Evolutionary conservation across 1,140 invertebrate genomes (phyloP), one percentile per base, ranked within the genome.

Genomic region (Battus philenor): DNA sequence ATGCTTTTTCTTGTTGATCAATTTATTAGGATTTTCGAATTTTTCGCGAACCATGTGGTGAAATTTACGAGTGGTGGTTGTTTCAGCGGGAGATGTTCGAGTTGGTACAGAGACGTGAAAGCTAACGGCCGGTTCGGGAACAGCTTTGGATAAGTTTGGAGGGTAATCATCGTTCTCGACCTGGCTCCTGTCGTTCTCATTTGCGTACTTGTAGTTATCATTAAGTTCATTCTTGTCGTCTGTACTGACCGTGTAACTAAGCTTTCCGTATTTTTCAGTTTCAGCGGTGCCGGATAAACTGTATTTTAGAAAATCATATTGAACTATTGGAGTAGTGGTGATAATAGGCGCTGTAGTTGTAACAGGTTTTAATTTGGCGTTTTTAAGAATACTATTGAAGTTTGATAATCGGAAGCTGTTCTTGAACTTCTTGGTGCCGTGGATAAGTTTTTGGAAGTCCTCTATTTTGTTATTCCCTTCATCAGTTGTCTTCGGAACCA

Each of bases 391-490:
- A 1, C 15, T 29, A 9, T 41, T 41, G 16, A 41, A 41, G 8
- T 41, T 41, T 2, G 22, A 15, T 16, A 41, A 41, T 30, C 16
- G 13, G 11, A 41, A 41, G 7, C 26, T 29, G 10, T 41, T 41
- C 9, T 17, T 27, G 2, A 41, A 29, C 2, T 41, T 41, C 9
- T 41, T 41, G 29, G 22, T 16, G 13, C 13, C 38, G 6, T 41
- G 38, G 8, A 41, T 22, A 10, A 41, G 24, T 27, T 27, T 41
- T 7, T 17, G 38, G 10, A 41, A 27, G 17, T 41, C 24, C 29
- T 41, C 38, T 29, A 15, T 11, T 27, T 41, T 41, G 22, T 53
- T 24, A 15, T 44, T 53, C 4, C 43, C 39, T 10, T 54, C 52
- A 31, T 49, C 52, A 0, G 13, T 10, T 0, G 30, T 4, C 16